Percentiles rank a stretch among this genome's conserved stretches.
Evolutionary conservation across 2,797 vertebrate species (phyloP).

Genomic region (Micromesistius poutassou): DNA sequence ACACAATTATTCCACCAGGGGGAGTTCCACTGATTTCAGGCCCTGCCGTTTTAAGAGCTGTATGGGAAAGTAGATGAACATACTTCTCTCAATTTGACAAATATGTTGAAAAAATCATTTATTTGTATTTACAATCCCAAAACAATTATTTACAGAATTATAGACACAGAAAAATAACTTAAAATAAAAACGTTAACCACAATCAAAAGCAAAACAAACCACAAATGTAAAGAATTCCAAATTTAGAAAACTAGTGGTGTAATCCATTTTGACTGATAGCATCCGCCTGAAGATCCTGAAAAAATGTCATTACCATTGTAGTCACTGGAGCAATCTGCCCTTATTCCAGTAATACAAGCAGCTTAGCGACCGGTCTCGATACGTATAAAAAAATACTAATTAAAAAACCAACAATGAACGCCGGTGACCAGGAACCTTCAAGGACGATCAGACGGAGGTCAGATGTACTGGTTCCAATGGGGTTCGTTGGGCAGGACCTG

Average conservation of each 20-base stretch:
- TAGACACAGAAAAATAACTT: neutral
- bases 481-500: conserved; percentile 81
- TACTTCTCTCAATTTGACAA: neutral
- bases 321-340: neutral
- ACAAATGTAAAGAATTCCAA: conserved; percentile 9
- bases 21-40: no score
- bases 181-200: neutral
- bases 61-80: no score
- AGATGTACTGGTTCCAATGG: conserved; percentile 85
- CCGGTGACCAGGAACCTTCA: neutral
- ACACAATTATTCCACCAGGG: no score
- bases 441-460: conserved; percentile 19
- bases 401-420: no score
- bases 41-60: no score
- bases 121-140: no score
- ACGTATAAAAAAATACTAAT: neutral
- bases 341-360: neutral
- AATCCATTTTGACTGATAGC: neutral
- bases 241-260: conserved; percentile 42
- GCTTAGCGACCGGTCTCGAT: no score
- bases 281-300: conserved; percentile 14
- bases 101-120: conserved; percentile 1
- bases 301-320: neutral
- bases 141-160: conserved; percentile 1
- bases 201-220: neutral